phyloP scores from a whole-genome alignment of 2,888 invertebrate genomes.

The Caenorhabditis sinica region DNA sequence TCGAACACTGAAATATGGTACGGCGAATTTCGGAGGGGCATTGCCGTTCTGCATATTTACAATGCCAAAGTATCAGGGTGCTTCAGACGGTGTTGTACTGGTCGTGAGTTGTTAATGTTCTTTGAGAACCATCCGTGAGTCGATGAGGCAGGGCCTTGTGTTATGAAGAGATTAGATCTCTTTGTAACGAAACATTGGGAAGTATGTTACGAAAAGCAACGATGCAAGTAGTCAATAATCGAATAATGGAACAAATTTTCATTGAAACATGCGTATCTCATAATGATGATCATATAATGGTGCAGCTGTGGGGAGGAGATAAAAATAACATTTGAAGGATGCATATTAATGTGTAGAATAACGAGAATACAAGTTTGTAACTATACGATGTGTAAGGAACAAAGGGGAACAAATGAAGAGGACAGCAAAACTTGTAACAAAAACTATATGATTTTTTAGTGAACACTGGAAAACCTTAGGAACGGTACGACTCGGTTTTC shows the following conservation, averaged over 20 bases:
- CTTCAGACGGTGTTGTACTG: neutral
- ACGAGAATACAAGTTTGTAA: neutral
- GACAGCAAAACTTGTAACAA: neutral
- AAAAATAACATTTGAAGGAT: no score
- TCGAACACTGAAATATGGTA: no score
- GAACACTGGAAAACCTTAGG: neutral
- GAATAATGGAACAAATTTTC: neutral
- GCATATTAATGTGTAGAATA: no score
- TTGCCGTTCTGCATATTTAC: neutral
- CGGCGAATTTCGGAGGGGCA: no score
- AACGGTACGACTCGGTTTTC: slow-evolving; percentile 5
- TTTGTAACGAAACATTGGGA: no score
- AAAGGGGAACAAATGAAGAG: neutral
- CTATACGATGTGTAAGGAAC: neutral
- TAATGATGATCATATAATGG: no score
- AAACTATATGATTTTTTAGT: neutral
- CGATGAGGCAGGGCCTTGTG: neutral
- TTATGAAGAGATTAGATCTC: no score
- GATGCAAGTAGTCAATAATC: neutral
- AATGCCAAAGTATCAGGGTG: neutral
- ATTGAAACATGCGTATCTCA: neutral
- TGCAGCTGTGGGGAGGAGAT: no score
- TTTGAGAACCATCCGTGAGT: neutral
- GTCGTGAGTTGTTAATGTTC: neutral
- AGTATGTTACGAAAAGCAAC: neutral